A percentile compares a stretch with the other conserved stretches of the same genome.
Conservation (phyloP, 2,888 invertebrate species). For the Eledona agricola region DNA sequence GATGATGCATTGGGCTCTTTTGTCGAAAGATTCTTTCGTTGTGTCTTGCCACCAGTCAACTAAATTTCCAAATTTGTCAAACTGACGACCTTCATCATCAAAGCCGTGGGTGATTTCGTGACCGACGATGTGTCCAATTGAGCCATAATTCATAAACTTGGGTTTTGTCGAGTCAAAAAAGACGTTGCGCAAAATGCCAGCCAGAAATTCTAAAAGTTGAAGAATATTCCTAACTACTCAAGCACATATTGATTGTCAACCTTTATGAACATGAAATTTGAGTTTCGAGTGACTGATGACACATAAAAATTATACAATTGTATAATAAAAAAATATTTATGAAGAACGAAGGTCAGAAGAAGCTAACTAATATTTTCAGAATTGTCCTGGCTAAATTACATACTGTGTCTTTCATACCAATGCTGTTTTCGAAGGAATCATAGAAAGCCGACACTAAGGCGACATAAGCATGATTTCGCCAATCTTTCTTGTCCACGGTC, state of each 20-base stretch:
- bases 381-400: neutral
- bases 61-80: slow-evolving; percentile 85
- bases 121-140: slow-evolving; percentile 85
- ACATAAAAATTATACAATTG: neutral
- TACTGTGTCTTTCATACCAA: slow-evolving; percentile 60
- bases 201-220: slow-evolving; percentile 77
- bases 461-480: slow-evolving; percentile 64
- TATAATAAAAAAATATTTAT: too few species aligned
- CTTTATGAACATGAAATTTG: too few species aligned
- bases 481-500: slow-evolving; percentile 65
- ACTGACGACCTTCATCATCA: slow-evolving; percentile 85
- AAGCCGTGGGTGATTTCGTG: slow-evolving; percentile 90
- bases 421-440: slow-evolving; percentile 63
- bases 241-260: too few species aligned
- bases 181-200: slow-evolving; percentile 86
- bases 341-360: too few species aligned
- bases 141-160: slow-evolving; percentile 86
- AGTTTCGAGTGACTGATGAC: too few species aligned
- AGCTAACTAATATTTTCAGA: too few species aligned
- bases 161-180: slow-evolving; percentile 87
- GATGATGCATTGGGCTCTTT: slow-evolving; percentile 85
- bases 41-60: slow-evolving; percentile 66
- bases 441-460: slow-evolving; percentile 64
- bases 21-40: slow-evolving; percentile 66
- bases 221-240: neutral